Evolutionary conservation across 2,113 vertebrate genomes (phyloP).

Genomic region (Sus scrofa): T2T-Sscrofa CM000828.6:33995501-33996000

Average conservation of each 20-base stretch:
- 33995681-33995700: neutral
- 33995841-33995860: too few species aligned
- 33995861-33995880: too few species aligned
- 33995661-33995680: neutral
- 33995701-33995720: neutral
- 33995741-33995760: too few species aligned
- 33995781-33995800: too few species aligned
- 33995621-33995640: constrained; percentile 56
- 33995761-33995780: too few species aligned
- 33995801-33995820: too few species aligned
- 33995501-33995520: constrained; percentile 31
- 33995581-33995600: constrained; percentile 12
- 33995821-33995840: too few species aligned
- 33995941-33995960: too few species aligned
- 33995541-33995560: neutral
- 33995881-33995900: too few species aligned
- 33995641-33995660: neutral
- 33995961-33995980: too few species aligned
- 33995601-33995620: constrained; percentile 39
- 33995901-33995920: too few species aligned
- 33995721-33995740: neutral
- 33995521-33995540: neutral
- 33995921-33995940: too few species aligned
- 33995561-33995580: constrained; percentile 24
- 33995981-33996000: neutral